Percentiles rank a stretch among this genome's conserved stretches.
Conservation (phyloP, 2,797 vertebrate genomes). For the Coluber constrictor region DNA sequence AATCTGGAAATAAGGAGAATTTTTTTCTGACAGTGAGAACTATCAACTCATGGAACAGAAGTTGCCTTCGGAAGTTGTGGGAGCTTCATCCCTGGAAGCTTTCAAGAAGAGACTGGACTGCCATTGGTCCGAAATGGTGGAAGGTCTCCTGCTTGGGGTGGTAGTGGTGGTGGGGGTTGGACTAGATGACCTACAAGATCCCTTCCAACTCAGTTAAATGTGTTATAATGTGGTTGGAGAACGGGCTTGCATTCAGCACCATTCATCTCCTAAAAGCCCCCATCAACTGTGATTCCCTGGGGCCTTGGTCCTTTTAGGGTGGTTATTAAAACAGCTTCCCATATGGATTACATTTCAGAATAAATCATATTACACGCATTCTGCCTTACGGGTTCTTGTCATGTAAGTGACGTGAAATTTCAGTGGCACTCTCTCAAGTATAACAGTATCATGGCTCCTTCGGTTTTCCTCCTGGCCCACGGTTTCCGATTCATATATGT, state of each 20-base stretch:
- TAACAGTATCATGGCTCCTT: not conserved
- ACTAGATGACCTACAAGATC: not conserved
- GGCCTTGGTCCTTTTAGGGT: not conserved
- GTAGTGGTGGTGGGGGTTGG: not conserved
- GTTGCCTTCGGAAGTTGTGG: not conserved
- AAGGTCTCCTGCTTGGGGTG: not conserved
- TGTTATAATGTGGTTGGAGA: not conserved
- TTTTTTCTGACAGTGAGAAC: not conserved
- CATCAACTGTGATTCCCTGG: not conserved
- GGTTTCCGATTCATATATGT: not conserved
- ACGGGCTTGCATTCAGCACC: not conserved
- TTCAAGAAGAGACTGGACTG: not conserved
- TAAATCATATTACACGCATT: not conserved
- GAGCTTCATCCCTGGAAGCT: not conserved
- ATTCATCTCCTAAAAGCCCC: not conserved
- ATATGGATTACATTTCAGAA: not conserved
- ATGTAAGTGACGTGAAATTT: constrained; percentile 8
- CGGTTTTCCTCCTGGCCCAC: not conserved
- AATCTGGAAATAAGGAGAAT: not conserved
- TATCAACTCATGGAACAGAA: not conserved
- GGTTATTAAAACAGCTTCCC: not conserved
- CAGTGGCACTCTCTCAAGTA: not conserved
- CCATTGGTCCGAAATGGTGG: not conserved
- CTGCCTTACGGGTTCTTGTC: not conserved
- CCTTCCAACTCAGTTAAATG: not conserved